Conservation (phyloP, 2,797 vertebrate species). For the Sebastiscus tertius region DNA sequence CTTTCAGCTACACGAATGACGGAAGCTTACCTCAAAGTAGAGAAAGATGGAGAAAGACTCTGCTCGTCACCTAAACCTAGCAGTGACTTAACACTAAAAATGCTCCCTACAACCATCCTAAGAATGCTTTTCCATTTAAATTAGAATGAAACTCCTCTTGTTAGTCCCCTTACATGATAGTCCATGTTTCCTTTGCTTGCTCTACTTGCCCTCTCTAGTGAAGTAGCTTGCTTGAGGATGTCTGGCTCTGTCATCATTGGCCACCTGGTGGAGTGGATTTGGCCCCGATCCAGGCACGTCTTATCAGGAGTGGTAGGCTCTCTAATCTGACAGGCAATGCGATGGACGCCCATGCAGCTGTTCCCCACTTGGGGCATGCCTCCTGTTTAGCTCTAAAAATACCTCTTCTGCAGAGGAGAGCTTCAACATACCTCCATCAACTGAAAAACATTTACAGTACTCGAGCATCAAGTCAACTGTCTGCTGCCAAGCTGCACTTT, state of each 20-base stretch:
- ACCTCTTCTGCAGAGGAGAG: conserved; percentile 58
- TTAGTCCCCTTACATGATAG: background rate
- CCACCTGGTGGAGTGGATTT: conserved; percentile 76
- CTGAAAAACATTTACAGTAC: conserved; percentile 46
- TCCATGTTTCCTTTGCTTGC: conserved; percentile 42
- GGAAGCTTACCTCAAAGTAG: conserved; percentile 47
- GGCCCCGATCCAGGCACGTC: conserved; percentile 63
- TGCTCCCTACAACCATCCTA: conserved; percentile 50
- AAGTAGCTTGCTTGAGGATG: conserved; percentile 18
- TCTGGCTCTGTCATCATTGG: conserved; percentile 62
- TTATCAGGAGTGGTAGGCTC: conserved; percentile 70
- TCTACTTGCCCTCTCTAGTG: background rate
- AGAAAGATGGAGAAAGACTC: background rate
- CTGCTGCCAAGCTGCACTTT: conserved; percentile 30
- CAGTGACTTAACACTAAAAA: conserved; percentile 46
- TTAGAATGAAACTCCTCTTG: conserved; percentile 2
- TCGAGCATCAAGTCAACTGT: conserved; percentile 9
- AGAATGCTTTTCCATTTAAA: background rate
- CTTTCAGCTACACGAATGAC: background rate
- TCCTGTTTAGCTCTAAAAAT: conserved; percentile 83
- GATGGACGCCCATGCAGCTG: conserved; percentile 80
- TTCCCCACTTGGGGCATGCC: conserved; percentile 74
- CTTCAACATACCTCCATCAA: conserved; percentile 55
- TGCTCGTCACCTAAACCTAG: conserved; percentile 32
- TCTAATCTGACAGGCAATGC: conserved; percentile 78